A percentile compares a stretch with the other conserved stretches of the same genome.
Conservation (phyloP, 2,797 vertebrate genomes). For the Tympanoctomys barrerae region DNA sequence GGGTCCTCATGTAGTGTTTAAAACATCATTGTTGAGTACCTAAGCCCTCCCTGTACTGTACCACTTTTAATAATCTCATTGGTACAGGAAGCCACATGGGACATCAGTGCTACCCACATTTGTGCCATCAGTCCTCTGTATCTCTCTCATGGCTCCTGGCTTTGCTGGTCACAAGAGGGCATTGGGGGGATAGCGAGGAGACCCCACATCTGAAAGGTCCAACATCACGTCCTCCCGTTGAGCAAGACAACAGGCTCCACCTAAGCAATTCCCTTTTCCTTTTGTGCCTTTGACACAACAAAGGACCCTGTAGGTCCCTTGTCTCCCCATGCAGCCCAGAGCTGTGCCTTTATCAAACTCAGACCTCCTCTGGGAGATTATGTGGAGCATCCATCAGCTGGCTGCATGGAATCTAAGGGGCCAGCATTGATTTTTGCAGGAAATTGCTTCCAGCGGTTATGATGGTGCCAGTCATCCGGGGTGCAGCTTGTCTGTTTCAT, state of each 20-base stretch:
- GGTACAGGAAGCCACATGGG: fast-evolving
- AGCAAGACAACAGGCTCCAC: not conserved
- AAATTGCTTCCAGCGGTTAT: not conserved
- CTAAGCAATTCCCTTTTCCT: not conserved
- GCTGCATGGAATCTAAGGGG: fast-evolving
- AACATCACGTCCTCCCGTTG: not conserved
- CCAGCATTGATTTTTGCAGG: not conserved
- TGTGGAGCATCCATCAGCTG: fast-evolving
- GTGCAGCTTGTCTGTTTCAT: not conserved
- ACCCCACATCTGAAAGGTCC: not conserved
- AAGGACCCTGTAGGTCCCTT: fast-evolving
- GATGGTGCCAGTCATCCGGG: not conserved
- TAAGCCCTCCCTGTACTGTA: not conserved
- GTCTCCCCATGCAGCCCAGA: fast-evolving
- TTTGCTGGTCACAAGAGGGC: not conserved
- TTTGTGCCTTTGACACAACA: not conserved
- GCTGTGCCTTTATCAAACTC: fast-evolving
- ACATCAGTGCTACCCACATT: not conserved
- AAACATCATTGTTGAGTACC: not conserved
- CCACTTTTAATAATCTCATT: not conserved
- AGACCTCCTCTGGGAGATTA: fast-evolving
- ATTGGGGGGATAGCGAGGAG: fast-evolving
- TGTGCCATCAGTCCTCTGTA: not conserved
- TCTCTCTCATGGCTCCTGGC: not conserved
- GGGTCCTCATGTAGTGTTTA: fast-evolving